These are phyloP conservation scores for Charaxes varanes DNA, from an alignment of 1,140 invertebrate species.

Conservation along the genomic window DNA sequence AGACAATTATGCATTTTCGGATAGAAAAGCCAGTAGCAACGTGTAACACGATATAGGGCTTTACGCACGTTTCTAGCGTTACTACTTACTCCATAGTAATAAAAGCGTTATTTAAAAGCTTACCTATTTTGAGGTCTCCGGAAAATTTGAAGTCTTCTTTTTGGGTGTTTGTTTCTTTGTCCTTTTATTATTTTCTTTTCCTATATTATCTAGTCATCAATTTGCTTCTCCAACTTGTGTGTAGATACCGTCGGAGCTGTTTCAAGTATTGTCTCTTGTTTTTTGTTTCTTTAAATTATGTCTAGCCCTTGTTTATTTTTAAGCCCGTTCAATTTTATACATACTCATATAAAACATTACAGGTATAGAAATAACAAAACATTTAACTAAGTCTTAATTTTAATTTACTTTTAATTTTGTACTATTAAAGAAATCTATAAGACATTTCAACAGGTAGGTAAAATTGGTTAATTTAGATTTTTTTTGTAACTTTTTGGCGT, in stretches of 20 bases:
- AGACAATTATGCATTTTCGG: too few species aligned
- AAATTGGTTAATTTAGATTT: slow-evolving; percentile 61
- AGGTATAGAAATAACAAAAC: slow-evolving; percentile 67
- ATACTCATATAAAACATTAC: slow-evolving; percentile 67
- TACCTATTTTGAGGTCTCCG: slow-evolving; percentile 12
- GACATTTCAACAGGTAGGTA: slow-evolving; percentile 68
- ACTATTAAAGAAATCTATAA: slow-evolving; percentile 73
- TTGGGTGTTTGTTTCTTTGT: neutral
- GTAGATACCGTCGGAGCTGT: slow-evolving; percentile 7
- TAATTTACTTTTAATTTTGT: slow-evolving; percentile 72
- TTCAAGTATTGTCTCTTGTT: slow-evolving; percentile 25
- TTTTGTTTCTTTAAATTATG: slow-evolving; percentile 51
- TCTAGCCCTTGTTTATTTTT: slow-evolving; percentile 47
- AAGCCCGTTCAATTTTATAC: slow-evolving; percentile 63
- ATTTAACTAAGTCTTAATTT: slow-evolving; percentile 69
- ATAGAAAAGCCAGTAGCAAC: too few species aligned
- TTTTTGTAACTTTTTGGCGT: slow-evolving; percentile 54
- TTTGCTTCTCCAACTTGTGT: slow-evolving; percentile 10
- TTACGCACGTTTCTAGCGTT: neutral
- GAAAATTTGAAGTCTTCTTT: neutral
- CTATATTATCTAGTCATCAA: neutral
- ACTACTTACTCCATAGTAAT: neutral
- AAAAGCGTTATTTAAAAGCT: too few species aligned
- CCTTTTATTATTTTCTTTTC: too few species aligned
- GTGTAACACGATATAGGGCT: too few species aligned